Percentiles rank a stretch among this genome's conserved stretches.
Conservation (phyloP, 1,140 invertebrate genomes). For the Drosophila kohkoa region DNA sequence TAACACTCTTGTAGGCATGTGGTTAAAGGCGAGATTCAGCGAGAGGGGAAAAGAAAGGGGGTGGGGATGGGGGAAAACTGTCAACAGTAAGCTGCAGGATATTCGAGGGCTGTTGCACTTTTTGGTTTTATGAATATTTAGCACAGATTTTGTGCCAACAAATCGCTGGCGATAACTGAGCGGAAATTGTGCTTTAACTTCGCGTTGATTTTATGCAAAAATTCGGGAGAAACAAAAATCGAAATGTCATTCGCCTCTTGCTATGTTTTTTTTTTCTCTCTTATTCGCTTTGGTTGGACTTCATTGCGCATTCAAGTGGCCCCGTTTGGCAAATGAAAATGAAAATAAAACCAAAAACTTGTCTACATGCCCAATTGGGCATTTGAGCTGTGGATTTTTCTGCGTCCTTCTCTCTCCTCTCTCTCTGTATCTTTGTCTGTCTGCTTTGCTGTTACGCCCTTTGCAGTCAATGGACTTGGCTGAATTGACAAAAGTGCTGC, state of each 20-base stretch:
- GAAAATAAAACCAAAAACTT: conserved; percentile 58
- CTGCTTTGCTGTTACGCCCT: not conserved
- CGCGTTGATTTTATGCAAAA: conserved; percentile 67
- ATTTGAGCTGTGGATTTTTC: conserved; percentile 34
- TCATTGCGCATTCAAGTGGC: conserved; percentile 79
- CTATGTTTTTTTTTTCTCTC: conserved; percentile 20
- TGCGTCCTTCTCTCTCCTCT: no score
- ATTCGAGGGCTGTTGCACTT: conserved; percentile 43
- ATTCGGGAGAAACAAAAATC: conserved; percentile 8
- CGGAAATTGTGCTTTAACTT: conserved; percentile 54
- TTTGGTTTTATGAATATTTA: conserved; percentile 59
- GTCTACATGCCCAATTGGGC: conserved; percentile 71
- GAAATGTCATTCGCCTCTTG: conserved; percentile 22
- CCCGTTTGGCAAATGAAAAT: conserved; percentile 73
- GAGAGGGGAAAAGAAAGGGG: not conserved
- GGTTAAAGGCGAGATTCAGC: conserved; percentile 6
- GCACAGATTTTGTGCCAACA: conserved; percentile 53
- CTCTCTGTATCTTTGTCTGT: conserved; percentile 1
- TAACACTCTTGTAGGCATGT: conserved; percentile 59
- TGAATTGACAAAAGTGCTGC: conserved; percentile 65
- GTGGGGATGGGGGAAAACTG: conserved; percentile 45
- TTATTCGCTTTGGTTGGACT: conserved; percentile 16
- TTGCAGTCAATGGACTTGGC: conserved; percentile 3
- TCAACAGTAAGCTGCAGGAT: conserved; percentile 60
- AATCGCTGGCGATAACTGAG: conserved; percentile 54